Percentiles rank a stretch among this genome's conserved stretches.
Conservation (phyloP, 2,888 invertebrate species). For the Eurytoma adleriae region DNA sequence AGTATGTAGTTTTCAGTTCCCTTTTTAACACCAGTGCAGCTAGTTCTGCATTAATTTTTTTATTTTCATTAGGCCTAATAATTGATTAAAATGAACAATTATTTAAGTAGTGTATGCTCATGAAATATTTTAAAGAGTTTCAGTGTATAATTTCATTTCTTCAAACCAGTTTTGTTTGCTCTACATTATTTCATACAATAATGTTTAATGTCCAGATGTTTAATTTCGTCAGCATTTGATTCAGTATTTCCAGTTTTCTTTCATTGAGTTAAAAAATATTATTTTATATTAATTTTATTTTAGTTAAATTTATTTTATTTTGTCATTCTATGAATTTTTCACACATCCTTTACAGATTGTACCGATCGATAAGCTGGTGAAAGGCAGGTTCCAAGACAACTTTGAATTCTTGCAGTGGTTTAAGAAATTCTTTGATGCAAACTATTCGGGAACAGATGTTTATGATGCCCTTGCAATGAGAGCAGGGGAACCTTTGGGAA, state of each 20-base stretch:
- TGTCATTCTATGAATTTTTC: slow-evolving; percentile 61
- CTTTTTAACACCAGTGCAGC: no score
- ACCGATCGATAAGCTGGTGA: slow-evolving; percentile 95
- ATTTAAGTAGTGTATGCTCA: no score
- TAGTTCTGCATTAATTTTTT: no score
- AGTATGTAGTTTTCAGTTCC: no score
- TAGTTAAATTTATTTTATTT: slow-evolving; percentile 57
- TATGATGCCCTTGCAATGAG: slow-evolving; percentile 94
- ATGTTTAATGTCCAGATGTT: slow-evolving; percentile 7
- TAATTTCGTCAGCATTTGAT: not conserved
- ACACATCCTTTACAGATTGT: slow-evolving; percentile 84
- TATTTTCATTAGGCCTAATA: no score
- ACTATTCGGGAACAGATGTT: slow-evolving; percentile 92
- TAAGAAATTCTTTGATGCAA: slow-evolving; percentile 99
- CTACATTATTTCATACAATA: slow-evolving; percentile 4
- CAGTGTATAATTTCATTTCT: not conserved
- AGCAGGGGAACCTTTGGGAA: slow-evolving; percentile 91
- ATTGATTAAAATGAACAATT: no score
- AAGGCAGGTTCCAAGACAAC: slow-evolving; percentile 99
- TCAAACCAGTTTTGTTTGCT: slow-evolving; percentile 6
- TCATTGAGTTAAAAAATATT: not conserved
- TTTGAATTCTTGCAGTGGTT: slow-evolving; percentile 99
- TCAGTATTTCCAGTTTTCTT: slow-evolving; percentile 17
- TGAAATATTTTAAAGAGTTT: no score
- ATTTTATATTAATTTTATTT: slow-evolving; percentile 60